Base-by-base conservation (phyloP, 2,797 vertebrate species). In the Coregonus suidteri region DNA sequence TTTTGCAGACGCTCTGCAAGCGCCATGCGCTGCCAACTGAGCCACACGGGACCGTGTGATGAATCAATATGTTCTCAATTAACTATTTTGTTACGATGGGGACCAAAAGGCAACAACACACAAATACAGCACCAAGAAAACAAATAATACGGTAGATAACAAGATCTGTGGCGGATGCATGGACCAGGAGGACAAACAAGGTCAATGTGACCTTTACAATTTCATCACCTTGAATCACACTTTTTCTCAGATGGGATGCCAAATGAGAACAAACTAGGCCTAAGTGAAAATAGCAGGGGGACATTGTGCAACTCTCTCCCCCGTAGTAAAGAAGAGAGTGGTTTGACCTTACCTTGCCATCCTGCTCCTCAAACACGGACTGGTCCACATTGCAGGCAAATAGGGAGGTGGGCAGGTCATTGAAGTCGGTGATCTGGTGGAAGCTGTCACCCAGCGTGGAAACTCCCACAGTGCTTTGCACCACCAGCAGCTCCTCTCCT, bases 371-470 rank as follows among this genome's bases (percentile, higher is more conserved):
- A 84, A 96, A 96, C 77, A 96, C 95, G 0, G 95, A 95, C 86
- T 96, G 95, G 91, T 96, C 95, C 73, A 96, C 95, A 0, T 96
- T 96, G 86, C 95, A 96, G 0, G 95, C 95, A 18, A 96, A 96
- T 72, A 96, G 85, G 0, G 95, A 93, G 59, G 93, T 95, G 1
- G 95, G 95, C 30, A 96, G 95, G 80, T 96, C 95, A 0, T 94
- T 96, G 93, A 96, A 96, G 86, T 96, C 95, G 0, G 95, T 96
- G 87, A 96, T 94, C 53, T 94, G 94, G 84, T 95, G 87, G 78
- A 96, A 95, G 79, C 93, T 80, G 67, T 84, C 93, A 78, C 94
- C 94, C 66, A 95, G 92, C 0, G 92, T 69, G 1, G 82, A 91
- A 81, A 91, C 91, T 82, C 90, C 89, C 3, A 93, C 83, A 77